phyloP scores from a whole-genome alignment of 2,888 invertebrate genomes.

The Sphecodes monilicornis region DNA sequence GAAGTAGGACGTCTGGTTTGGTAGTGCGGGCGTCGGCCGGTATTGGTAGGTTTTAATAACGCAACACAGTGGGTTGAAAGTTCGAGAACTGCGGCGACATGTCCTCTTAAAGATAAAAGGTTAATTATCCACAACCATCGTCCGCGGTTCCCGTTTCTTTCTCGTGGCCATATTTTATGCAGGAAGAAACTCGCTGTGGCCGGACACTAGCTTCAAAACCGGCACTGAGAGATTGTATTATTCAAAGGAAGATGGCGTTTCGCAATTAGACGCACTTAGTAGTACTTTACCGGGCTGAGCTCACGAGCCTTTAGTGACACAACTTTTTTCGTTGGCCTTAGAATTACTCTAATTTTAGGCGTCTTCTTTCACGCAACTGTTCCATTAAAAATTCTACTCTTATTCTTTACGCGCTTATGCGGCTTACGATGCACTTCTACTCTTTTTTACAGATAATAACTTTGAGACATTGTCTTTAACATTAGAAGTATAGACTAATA shows the following conservation, averaged over 20 bases:
- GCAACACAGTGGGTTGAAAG: conserved; percentile 26
- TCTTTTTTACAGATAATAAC: not conserved
- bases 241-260: conserved; percentile 47
- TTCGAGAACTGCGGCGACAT: conserved; percentile 13
- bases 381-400: not conserved
- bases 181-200: conserved; percentile 19
- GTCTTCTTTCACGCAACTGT: not conserved
- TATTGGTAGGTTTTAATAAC: conserved; percentile 32
- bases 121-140: conserved; percentile 38
- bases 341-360: not conserved
- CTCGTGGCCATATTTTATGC: conserved; percentile 19
- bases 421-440: not conserved
- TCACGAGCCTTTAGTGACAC: conserved; percentile 23
- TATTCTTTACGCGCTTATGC: not conserved
- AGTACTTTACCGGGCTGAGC: conserved; percentile 18
- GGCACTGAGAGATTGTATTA: conserved; percentile 41
- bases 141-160: conserved; percentile 19
- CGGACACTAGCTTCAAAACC: conserved; percentile 1
- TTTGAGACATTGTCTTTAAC: not conserved
- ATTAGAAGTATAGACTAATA: too few relatives aligned
- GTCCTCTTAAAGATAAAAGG: conserved; percentile 27
- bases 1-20: conserved; percentile 7
- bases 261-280: conserved; percentile 47
- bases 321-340: not conserved
- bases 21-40: not conserved